These are phyloP conservation scores for Itoplectis maculator DNA, from an alignment of 2,888 invertebrate species.

Conservation along the genomic window DNA sequence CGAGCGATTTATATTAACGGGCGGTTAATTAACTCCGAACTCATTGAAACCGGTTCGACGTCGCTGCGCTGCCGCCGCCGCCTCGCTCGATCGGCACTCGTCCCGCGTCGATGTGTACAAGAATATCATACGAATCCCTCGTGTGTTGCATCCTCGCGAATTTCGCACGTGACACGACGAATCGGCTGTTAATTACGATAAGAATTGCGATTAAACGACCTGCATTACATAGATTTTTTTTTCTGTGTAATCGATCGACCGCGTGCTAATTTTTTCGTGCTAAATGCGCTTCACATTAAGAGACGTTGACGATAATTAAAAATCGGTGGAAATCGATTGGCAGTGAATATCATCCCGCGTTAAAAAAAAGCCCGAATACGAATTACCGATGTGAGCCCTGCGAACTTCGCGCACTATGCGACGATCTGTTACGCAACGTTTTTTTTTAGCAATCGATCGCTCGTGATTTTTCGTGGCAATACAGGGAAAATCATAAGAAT, in stretches of 20 bases:
- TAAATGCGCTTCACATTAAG: conserved; percentile 8
- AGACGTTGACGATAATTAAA: conserved; percentile 27
- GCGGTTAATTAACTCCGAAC: conserved; percentile 79
- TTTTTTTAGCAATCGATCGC: no score
- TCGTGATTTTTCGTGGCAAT: no score
- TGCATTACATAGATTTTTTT: conserved; percentile 69
- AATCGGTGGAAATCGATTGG: conserved; percentile 18
- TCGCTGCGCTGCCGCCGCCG: conserved; percentile 42
- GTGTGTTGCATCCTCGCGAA: conserved; percentile 34
- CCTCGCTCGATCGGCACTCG: conserved; percentile 17
- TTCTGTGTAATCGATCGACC: conserved; percentile 56
- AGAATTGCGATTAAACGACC: conserved; percentile 75
- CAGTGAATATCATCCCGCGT: conserved; percentile 11
- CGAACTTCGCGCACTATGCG: no score
- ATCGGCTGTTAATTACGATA: conserved; percentile 74
- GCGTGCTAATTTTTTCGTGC: conserved; percentile 15
- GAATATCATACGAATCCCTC: conserved; percentile 26
- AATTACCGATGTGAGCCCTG: no score
- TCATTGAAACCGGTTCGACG: conserved; percentile 80
- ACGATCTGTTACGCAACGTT: no score
- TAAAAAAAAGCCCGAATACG: no score
- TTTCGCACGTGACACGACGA: conserved; percentile 65
- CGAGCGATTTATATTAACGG: conserved; percentile 78
- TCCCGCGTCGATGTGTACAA: conserved; percentile 30
- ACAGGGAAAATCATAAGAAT: no score